phyloP scores from a whole-genome alignment of 2,888 invertebrate species.

The Dysmachus trigonus region DNA sequence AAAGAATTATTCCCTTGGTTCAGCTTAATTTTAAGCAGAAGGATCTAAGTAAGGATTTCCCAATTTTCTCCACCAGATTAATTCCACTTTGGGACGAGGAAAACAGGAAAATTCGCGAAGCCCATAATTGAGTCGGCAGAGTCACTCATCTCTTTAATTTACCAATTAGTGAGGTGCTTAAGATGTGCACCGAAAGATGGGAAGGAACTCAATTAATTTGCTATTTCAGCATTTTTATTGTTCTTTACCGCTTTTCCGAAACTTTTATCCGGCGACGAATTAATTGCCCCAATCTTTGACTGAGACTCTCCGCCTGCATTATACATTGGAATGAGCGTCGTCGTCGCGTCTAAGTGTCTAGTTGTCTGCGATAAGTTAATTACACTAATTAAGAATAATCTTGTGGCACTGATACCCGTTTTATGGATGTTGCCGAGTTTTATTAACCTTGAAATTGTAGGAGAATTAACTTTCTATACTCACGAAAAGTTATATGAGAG shows the following conservation, averaged over 20 bases:
- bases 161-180: constrained; percentile 33
- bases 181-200: constrained; percentile 8
- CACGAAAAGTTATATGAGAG: not conserved
- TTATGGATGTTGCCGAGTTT: not conserved
- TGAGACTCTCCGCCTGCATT: not conserved
- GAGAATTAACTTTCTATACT: not conserved
- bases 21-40: not conserved
- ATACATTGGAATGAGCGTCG: not conserved
- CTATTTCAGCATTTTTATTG: constrained; percentile 28
- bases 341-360: not conserved
- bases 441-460: not conserved
- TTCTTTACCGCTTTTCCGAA: not conserved
- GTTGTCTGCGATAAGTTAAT: constrained; percentile 29
- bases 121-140: constrained; percentile 6
- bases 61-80: not conserved
- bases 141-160: constrained; percentile 36
- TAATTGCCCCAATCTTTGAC: constrained; percentile 25
- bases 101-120: not conserved
- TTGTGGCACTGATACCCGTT: not conserved
- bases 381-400: constrained; percentile 25
- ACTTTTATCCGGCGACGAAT: constrained; percentile 9
- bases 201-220: constrained; percentile 21
- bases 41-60: not conserved
- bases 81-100: not conserved
- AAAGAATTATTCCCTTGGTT: not conserved